These are phyloP conservation scores for Aphis gossypii DNA, from an alignment of 1,140 invertebrate species.

Conservation along the genomic window DNA sequence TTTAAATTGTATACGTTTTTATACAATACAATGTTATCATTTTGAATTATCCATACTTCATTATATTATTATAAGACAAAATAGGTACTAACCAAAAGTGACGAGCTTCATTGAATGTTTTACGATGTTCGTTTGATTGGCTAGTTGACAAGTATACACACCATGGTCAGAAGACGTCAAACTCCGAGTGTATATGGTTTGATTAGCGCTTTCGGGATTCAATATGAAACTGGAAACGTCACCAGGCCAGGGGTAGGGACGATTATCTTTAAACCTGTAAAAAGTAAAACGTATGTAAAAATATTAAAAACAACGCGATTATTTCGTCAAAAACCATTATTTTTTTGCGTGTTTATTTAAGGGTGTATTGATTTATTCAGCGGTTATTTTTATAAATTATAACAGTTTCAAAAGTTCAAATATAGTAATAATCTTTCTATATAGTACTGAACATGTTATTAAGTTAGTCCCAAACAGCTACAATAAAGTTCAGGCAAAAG, in stretches of 20 bases:
- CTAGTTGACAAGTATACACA: slow-evolving; percentile 75
- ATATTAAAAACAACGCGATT: not conserved
- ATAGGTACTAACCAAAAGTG: slow-evolving; percentile 70
- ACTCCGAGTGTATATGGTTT: slow-evolving; percentile 76
- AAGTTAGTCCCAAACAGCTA: not conserved
- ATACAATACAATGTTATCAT: not conserved
- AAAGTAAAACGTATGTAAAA: slow-evolving; percentile 56
- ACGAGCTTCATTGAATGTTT: slow-evolving; percentile 72
- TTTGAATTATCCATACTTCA: not conserved
- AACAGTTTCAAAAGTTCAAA: not conserved
- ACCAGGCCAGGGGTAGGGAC: slow-evolving; percentile 77
- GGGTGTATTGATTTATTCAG: not conserved
- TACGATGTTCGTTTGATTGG: slow-evolving; percentile 73
- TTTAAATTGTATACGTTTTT: not conserved
- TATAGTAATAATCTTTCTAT: not conserved
- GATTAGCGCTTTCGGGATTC: slow-evolving; percentile 79
- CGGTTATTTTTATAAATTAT: not conserved
- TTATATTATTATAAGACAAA: not conserved
- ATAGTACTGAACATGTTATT: not conserved
- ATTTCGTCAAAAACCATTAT: not conserved
- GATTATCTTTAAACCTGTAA: slow-evolving; percentile 77
- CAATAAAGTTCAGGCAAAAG: not conserved
- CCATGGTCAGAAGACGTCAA: slow-evolving; percentile 72
- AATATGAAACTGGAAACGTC: slow-evolving; percentile 74
- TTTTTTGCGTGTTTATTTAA: not conserved